Percentiles rank a stretch among this genome's conserved stretches.
Evolutionary conservation across 2,888 invertebrate genomes (phyloP).

Genomic region (Eristalis arbustorum): DNA sequence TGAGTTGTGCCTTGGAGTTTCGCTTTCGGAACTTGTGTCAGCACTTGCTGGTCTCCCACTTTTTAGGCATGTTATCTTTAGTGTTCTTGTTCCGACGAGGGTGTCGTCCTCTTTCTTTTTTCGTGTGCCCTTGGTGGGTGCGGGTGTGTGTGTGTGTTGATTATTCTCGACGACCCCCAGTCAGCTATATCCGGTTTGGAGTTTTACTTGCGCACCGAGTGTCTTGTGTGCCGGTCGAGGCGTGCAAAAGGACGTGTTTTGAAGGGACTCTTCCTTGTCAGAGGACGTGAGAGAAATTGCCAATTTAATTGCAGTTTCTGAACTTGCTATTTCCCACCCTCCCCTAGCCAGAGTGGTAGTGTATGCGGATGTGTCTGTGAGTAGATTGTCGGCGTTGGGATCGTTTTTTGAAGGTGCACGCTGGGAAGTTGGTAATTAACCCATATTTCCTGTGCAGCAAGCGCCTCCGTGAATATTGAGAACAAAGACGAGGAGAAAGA

Average conservation of each 20-base stretch:
- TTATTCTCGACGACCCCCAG: conserved; percentile 46
- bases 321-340: conserved; percentile 16
- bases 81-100: background rate
- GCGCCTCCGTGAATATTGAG: background rate
- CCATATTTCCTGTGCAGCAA: conserved; percentile 13
- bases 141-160: conserved; percentile 32
- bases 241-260: conserved; percentile 19
- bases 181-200: conserved; percentile 16
- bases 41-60: conserved; percentile 8
- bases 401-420: conserved; percentile 11
- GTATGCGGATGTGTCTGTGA: background rate
- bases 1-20: conserved; percentile 40
- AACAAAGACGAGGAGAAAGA: background rate
- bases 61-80: background rate
- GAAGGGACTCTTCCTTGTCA: conserved; percentile 20
- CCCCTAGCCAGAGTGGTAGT: background rate
- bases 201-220: background rate
- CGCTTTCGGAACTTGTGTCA: conserved; percentile 45
- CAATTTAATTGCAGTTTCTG: conserved; percentile 64
- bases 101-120: background rate
- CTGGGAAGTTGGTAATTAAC: conserved; percentile 48
- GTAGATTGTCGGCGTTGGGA: background rate
- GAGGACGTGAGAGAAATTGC: conserved; percentile 58
- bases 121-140: background rate
- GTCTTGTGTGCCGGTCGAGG: background rate